Evolutionary conservation across 1,140 invertebrate genomes (phyloP).

Genomic region (Drosophila pachea): DNA sequence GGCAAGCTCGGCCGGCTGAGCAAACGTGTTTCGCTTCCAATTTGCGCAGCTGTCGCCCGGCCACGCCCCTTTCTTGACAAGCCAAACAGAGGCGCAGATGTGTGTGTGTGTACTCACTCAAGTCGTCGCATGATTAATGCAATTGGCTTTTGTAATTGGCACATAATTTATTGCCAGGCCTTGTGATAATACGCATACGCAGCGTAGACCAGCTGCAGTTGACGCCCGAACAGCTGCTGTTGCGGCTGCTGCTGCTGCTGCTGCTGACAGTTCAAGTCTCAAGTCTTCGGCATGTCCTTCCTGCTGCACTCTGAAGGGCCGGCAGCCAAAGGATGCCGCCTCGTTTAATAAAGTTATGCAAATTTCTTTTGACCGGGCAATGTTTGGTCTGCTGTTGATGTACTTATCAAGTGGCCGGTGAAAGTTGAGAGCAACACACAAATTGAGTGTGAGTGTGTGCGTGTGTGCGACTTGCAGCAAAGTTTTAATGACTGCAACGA

Average conservation of each 20-base stretch:
- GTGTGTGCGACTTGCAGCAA: slow-evolving; percentile 2
- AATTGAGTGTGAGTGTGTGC: background rate
- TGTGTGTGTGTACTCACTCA: slow-evolving; percentile 54
- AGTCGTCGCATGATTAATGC: slow-evolving; percentile 74
- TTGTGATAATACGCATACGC: slow-evolving; percentile 67
- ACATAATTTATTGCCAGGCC: slow-evolving; percentile 70
- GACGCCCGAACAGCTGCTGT: slow-evolving; percentile 35
- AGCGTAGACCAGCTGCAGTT: slow-evolving; percentile 60
- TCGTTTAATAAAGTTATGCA: slow-evolving; percentile 67
- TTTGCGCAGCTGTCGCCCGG: slow-evolving; percentile 48
- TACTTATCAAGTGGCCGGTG: slow-evolving; percentile 49
- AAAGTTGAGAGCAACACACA: slow-evolving; percentile 29
- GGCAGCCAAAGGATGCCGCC: slow-evolving; percentile 14
- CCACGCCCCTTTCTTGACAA: slow-evolving; percentile 75
- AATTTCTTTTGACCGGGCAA: slow-evolving; percentile 54
- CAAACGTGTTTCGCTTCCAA: slow-evolving; percentile 65
- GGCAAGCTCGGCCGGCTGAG: slow-evolving; percentile 25
- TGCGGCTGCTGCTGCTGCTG: slow-evolving; percentile 45
- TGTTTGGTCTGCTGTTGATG: slow-evolving; percentile 47
- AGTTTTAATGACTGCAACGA: slow-evolving; percentile 13
- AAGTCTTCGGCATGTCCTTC: slow-evolving; percentile 35
- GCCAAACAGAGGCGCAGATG: slow-evolving; percentile 48
- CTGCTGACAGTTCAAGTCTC: slow-evolving; percentile 25
- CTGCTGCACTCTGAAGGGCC: slow-evolving; percentile 49
- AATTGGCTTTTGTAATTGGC: slow-evolving; percentile 76